Evolutionary conservation across 2,797 vertebrate species (phyloP), one percentile per base, ranked within the genome.

Genomic region (Notolepis coatsorum): DNA sequence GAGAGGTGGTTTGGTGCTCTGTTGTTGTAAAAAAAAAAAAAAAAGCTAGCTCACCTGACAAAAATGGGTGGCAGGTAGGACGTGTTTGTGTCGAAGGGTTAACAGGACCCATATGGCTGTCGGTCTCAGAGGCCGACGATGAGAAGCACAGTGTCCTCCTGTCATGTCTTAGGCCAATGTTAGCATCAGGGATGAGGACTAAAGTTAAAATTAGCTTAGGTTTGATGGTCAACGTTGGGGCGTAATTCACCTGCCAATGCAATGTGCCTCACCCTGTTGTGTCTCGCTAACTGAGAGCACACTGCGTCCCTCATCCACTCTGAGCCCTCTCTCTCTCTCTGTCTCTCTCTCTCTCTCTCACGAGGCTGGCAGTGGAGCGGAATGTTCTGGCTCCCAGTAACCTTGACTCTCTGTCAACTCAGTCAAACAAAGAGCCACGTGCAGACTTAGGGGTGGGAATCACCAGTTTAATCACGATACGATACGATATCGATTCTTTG

Each of bases 31-130:
- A n/a, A n/a, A n/a, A n/a, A n/a, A n/a, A n/a, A n/a, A 31, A 42
- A 60, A 24, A 20, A 31, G 37, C 30, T 35, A 56, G 7, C 49
- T 77, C 61, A 58, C 80, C 75, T 85, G 84, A 80, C 80, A 74
- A 41, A 84, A 83, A 25, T 87, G 84, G 91, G 91, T 88, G 43
- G 87, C 89, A 89, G 85, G 81, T 79, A 69, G 85, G 68, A 87
- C 82, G 86, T 86, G 65, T 86, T 84, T 88, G 82, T 81, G 87
- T 92, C 90, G 90, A 93, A 93, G 91, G 92, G 92, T 93, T 92
- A 92, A 91, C 82, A 68, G n/a, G 66, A 73, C 81, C 68, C 71
- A 61, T 80, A 25, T 73, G 71, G 71, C 50, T 17, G 1, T 62
- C 50, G 68, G 50, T 35, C 13, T 69, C 9, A 27, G 50, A 65